Base-by-base conservation (phyloP, 2,113 vertebrate genomes). In the Myiozetetes cayanensis region DNA sequence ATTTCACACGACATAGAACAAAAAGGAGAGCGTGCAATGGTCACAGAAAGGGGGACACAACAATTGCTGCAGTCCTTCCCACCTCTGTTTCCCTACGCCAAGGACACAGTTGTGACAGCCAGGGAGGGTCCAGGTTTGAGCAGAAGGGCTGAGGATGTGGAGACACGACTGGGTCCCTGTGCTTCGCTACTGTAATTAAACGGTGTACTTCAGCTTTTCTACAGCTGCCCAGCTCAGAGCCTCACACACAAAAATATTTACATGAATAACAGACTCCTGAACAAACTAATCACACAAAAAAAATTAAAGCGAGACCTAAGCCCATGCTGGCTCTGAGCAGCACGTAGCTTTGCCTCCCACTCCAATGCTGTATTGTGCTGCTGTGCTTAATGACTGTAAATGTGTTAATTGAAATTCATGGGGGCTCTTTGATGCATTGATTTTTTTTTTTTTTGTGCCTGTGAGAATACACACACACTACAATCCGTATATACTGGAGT, bases 331-430 rank as follows among this genome's bases (percentile, higher is more conserved):
- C 93, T 92, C 44, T 55, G 56, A 95, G 82, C 92, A 88, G 96
- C 87, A 91, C 18, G 15, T 39, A 77, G 78, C 79, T 85, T 89
- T 85, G 89, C 87, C 76, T 96, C 96, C 88, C 88, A 74, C 93
- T 92, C 83, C 2, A 28, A 71, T 44, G 56, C 83, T 50, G 30
- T 28, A 91, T 79, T 89, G 68, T 19, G 4, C 85, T 67, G 96
- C 89, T 90, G 90, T 90, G 90, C 93, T 84, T 97, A 95, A 96
- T 92, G 93, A 96, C 90, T 94, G 88, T 72, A 96, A 96, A 96
- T 87, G 88, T 61, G 79, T 94, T 97, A 95, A 96, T 80, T 96
- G 90, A 95, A 96, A 97, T 96, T 94, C 88, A 96, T 49, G 79
- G 93, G 75, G 75, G 71, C 27, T 91, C 93, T 94, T 86, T 84